Evolutionary conservation across 2,888 invertebrate genomes (phyloP).

Genomic region (Rotaria magnacalcarata): DNA sequence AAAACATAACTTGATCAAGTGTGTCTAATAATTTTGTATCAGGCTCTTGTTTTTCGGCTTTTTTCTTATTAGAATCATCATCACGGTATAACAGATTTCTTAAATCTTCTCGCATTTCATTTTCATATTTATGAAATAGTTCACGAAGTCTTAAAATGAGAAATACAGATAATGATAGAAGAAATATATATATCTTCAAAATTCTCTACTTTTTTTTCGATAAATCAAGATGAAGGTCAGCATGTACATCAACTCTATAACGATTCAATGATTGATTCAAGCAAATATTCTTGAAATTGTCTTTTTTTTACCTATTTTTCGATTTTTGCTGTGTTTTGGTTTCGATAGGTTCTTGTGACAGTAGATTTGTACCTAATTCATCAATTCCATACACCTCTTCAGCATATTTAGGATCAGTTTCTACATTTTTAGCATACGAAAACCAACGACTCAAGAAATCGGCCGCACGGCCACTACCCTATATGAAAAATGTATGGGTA

Average conservation of each 20-base stretch:
- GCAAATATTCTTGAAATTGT: too few species aligned
- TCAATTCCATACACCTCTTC: neutral
- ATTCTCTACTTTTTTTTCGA: too few species aligned
- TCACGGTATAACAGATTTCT: neutral
- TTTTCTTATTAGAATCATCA: neutral
- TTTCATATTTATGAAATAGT: neutral
- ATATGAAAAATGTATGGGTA: neutral
- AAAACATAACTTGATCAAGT: neutral
- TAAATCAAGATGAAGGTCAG: too few species aligned
- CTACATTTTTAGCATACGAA: neutral
- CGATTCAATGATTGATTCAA: too few species aligned
- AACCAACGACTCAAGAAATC: neutral
- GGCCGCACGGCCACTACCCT: neutral
- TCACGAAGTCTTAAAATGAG: neutral
- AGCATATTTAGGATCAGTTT: neutral
- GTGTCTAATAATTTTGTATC: neutral
- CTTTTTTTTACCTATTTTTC: too few species aligned
- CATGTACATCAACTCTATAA: too few species aligned
- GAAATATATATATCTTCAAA: too few species aligned
- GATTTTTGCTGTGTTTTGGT: too few species aligned
- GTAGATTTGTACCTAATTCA: neutral
- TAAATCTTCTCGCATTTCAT: too few species aligned
- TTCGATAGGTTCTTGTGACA: too few species aligned
- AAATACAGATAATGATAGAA: too few species aligned
- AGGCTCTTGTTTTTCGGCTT: too few species aligned